Percentiles rank a stretch among this genome's conserved stretches.
Conservation (phyloP, 2,888 invertebrate species). For the Tiliacea citrago region DNA sequence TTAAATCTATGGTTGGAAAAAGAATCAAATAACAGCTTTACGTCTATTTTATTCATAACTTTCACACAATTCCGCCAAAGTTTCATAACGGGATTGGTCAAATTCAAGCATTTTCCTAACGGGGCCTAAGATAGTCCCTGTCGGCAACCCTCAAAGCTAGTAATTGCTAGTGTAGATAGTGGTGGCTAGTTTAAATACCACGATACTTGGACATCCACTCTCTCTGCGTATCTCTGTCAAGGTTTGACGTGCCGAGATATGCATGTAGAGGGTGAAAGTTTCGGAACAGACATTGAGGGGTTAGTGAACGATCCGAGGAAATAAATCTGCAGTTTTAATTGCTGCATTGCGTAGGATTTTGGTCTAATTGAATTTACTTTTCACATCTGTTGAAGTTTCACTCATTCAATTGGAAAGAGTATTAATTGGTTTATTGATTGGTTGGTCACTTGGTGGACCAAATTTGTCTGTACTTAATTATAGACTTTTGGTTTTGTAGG, state of each 20-base stretch:
- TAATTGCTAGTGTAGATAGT: slow-evolving; percentile 57
- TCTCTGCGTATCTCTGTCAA: slow-evolving; percentile 65
- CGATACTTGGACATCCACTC: slow-evolving; percentile 61
- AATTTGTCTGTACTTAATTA: slow-evolving; percentile 32
- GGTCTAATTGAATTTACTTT: slow-evolving; percentile 28
- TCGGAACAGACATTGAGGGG: slow-evolving; percentile 39
- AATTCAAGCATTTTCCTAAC: slow-evolving; percentile 6
- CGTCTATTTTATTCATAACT: not conserved
- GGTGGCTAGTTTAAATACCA: slow-evolving; percentile 54
- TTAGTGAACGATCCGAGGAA: slow-evolving; percentile 47
- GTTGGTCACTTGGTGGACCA: slow-evolving; percentile 7
- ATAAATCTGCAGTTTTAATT: slow-evolving; percentile 59
- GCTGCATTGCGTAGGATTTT: slow-evolving; percentile 53
- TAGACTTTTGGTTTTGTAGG: slow-evolving; percentile 25
- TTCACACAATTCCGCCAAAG: not conserved
- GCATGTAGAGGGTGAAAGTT: slow-evolving; percentile 67
- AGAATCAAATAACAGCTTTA: not conserved
- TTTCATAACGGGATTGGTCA: not conserved
- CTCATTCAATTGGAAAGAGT: slow-evolving; percentile 22
- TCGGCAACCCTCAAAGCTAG: slow-evolving; percentile 55
- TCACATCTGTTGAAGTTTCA: slow-evolving; percentile 32
- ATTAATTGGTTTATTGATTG: slow-evolving; percentile 43
- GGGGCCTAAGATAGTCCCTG: slow-evolving; percentile 34
- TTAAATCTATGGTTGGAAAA: not conserved
- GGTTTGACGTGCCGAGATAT: slow-evolving; percentile 63